Base-by-base conservation (phyloP, 2,797 vertebrate species). In the Trematomus bernacchii region DNA sequence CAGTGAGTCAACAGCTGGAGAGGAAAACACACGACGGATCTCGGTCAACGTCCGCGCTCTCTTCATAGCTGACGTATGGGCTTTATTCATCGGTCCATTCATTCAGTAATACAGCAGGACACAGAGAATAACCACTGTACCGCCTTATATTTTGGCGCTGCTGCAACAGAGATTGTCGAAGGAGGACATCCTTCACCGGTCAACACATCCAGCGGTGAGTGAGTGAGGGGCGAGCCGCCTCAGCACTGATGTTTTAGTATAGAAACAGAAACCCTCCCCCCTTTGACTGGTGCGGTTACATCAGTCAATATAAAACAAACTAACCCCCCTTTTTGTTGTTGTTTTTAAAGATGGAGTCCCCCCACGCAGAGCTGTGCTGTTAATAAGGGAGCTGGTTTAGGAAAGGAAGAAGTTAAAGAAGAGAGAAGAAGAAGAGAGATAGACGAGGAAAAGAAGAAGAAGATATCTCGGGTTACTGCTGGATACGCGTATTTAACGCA, bases 1-100 rank as follows among this genome's bases (percentile, higher is more conserved):
- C 86, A 87, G 68, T 76, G 85, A 90, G 80, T 86, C 88, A 91
- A 93, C 91, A 87, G 85, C 89, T 87, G 88, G 91, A 80, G 82
- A 46, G 73, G 69, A 76, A 79, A 80, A 85, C 66, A 76, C 73
- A 81, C 83, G 83, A 87, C 80, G 86, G 83, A 79, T 70, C 65
- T 77, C 69, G 60, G 44, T 59, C 66, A 57, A 6, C 57, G 47
- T 58, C 66, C 65, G 15, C 68, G 54, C 65, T 65, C 64, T 68
- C 73, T 14, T 78, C 50, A n/a, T 66, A 84, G 71, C 75, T 55
- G 76, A 80, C 58, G 75, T 40, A 46, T 73, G 81, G 82, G 81
- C 70, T 83, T 73, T 66, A 65, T 79, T 73, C 69, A 58, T n/a
- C 2, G 42, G 21, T 40, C 48, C 57, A 19, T 66, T 69, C 79